These are phyloP conservation scores for Takifugu rubripes DNA, from an alignment of 2,797 vertebrate genomes.

Conservation along the genomic window DNA sequence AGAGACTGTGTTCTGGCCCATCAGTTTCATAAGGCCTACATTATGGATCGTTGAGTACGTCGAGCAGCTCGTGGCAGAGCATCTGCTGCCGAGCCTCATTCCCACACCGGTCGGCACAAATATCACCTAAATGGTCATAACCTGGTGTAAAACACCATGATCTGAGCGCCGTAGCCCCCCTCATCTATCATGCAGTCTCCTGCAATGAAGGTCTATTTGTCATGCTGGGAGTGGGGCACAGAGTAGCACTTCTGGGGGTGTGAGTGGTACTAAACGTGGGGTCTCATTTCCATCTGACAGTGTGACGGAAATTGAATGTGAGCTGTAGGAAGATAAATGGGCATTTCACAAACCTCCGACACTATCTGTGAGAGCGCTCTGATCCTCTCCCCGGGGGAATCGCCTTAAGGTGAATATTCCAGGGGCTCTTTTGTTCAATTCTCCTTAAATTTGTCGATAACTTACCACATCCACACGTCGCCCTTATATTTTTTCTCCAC, in stretches of 20 bases:
- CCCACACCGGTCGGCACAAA: conserved; percentile 53
- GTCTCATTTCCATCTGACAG: conserved; percentile 78
- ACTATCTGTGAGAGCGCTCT: conserved; percentile 52
- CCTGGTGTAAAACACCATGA: conserved; percentile 59
- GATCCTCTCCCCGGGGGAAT: conserved; percentile 47
- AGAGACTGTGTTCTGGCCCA: conserved; percentile 76
- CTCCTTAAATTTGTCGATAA: conserved; percentile 61
- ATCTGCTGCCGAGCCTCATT: conserved; percentile 58
- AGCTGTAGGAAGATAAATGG: conserved; percentile 82
- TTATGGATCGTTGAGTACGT: conserved; percentile 73
- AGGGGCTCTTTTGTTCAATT: conserved; percentile 54
- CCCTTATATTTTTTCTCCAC: conserved; percentile 21
- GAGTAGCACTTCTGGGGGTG: conserved; percentile 59
- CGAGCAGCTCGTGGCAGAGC: conserved; percentile 68
- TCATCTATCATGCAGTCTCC: conserved; percentile 70
- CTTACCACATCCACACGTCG: conserved; percentile 30
- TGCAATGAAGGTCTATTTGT: conserved; percentile 72
- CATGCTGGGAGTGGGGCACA: conserved; percentile 55
- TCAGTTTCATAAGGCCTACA: conserved; percentile 76
- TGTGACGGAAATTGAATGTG: conserved; percentile 80
- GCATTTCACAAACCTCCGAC: conserved; percentile 55
- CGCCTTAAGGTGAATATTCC: conserved; percentile 56
- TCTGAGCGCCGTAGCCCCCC: conserved; percentile 38
- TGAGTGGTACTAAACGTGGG: conserved; percentile 65
- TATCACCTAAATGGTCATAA: conserved; percentile 58